Evolutionary conservation across 2,113 vertebrate species (phyloP).

Genomic region (Oxyruncus cristatus): DNA sequence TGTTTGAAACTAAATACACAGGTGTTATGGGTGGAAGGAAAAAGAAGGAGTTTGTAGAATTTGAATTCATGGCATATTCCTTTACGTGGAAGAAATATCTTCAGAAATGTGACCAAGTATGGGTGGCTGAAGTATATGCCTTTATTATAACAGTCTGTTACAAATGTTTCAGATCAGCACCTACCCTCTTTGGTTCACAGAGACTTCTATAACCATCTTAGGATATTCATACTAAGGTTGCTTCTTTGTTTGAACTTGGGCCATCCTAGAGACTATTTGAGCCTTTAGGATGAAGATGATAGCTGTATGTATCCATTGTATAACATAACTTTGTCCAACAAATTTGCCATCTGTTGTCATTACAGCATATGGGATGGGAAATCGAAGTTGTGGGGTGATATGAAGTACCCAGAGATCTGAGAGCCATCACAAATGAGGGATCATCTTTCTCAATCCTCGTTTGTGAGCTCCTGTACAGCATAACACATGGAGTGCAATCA

Average conservation of each 20-base stretch:
- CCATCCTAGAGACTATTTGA: background rate
- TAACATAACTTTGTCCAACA: background rate
- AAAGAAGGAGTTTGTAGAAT: background rate
- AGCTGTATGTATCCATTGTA: background rate
- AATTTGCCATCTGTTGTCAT: background rate
- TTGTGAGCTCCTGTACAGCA: background rate
- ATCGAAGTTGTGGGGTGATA: accelerated
- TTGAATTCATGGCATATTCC: background rate
- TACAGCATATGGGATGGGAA: background rate
- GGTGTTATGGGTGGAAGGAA: background rate
- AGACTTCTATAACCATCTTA: background rate
- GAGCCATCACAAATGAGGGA: background rate
- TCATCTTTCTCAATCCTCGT: background rate
- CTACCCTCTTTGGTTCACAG: accelerated
- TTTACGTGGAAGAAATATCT: background rate
- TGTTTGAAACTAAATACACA: background rate
- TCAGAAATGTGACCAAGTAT: background rate
- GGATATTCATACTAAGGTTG: background rate
- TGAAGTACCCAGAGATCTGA: background rate
- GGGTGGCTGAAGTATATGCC: background rate
- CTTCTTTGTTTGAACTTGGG: background rate
- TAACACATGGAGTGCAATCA: background rate
- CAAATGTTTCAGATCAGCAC: background rate
- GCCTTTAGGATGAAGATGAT: background rate
- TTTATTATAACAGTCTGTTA: background rate